phyloP scores from a whole-genome alignment of 2,113 vertebrate species.

The Menidia beryllina region DNA sequence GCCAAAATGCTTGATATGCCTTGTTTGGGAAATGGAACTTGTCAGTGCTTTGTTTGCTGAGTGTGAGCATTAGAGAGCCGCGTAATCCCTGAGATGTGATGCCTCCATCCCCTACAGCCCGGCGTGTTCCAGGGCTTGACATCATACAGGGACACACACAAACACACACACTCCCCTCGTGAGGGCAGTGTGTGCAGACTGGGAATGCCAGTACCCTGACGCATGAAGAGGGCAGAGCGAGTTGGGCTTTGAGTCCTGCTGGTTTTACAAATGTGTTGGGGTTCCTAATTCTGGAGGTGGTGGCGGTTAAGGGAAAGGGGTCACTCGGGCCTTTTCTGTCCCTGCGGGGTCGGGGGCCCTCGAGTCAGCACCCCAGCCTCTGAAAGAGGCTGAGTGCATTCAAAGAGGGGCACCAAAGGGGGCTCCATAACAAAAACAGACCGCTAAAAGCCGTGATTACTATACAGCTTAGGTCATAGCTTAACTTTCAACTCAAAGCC shows the following conservation, averaged over 20 bases:
- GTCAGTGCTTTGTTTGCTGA: constrained; percentile 11
- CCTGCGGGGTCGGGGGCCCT: constrained; percentile 65
- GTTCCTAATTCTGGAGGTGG: constrained; percentile 58
- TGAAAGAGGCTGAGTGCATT: constrained; percentile 76
- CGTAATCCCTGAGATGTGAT: constrained; percentile 20
- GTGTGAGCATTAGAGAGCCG: constrained; percentile 1
- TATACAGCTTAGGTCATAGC: constrained; percentile 69
- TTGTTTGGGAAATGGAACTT: not conserved
- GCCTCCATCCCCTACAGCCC: constrained; percentile 11
- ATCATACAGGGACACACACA: constrained; percentile 33
- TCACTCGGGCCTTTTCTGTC: constrained; percentile 52
- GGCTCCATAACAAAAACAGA: constrained; percentile 78
- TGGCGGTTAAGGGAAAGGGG: constrained; percentile 22
- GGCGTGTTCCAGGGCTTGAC: constrained; percentile 40
- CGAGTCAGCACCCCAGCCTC: constrained; percentile 62
- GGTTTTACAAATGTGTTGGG: constrained; percentile 57
- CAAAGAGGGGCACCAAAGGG: constrained; percentile 71
- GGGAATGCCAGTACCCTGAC: constrained; percentile 52
- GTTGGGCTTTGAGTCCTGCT: constrained; percentile 54
- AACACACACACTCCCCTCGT: constrained; percentile 12
- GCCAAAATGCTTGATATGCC: not conserved
- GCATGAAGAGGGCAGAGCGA: constrained; percentile 59
- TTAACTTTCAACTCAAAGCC: constrained; percentile 43
- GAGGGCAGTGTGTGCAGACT: constrained; percentile 34
- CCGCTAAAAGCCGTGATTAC: constrained; percentile 77